phyloP scores from a whole-genome alignment of 2,797 vertebrate species.

The Dendrocincla tyrannina region DNA sequence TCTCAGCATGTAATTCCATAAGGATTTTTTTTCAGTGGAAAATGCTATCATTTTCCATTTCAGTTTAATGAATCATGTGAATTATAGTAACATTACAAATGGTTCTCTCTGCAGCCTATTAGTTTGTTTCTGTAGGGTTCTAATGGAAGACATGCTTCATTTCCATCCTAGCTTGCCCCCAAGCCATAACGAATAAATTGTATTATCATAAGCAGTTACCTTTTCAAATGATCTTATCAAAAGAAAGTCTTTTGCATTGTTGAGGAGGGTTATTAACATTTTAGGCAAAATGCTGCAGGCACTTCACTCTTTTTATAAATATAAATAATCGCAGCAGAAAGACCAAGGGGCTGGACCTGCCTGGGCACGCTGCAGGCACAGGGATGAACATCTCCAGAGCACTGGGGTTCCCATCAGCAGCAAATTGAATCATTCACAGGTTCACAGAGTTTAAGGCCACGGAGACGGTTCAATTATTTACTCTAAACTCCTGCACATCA shows the following conservation, averaged over 20 bases:
- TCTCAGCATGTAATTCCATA: slow-evolving; percentile 87
- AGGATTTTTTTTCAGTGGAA: slow-evolving; percentile 88
- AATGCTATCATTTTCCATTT: slow-evolving; percentile 95
- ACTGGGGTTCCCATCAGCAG: neutral
- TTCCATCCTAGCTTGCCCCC: slow-evolving; percentile 88
- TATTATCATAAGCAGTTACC: slow-evolving; percentile 93
- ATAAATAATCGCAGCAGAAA: slow-evolving; percentile 34
- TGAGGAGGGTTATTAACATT: slow-evolving; percentile 80
- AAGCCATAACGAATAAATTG: slow-evolving; percentile 91
- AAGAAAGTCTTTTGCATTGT: slow-evolving; percentile 71
- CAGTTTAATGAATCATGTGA: slow-evolving; percentile 99
- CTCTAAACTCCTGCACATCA: neutral
- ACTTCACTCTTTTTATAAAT: slow-evolving; percentile 10
- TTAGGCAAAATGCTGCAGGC: slow-evolving; percentile 76
- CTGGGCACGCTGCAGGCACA: neutral
- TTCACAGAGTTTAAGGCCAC: neutral
- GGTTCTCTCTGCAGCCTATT: slow-evolving; percentile 97
- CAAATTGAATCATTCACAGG: neutral
- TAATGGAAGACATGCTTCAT: slow-evolving; percentile 97
- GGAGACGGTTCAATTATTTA: neutral
- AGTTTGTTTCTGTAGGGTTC: slow-evolving; percentile 99
- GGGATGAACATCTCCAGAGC: neutral
- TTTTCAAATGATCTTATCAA: slow-evolving; percentile 86
- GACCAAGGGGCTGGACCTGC: neutral
- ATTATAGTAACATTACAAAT: slow-evolving; percentile 99